Evolutionary conservation across 92 coral and sea anemone species (phyloP).

Genomic region (Meandrina meandrites): DNA sequence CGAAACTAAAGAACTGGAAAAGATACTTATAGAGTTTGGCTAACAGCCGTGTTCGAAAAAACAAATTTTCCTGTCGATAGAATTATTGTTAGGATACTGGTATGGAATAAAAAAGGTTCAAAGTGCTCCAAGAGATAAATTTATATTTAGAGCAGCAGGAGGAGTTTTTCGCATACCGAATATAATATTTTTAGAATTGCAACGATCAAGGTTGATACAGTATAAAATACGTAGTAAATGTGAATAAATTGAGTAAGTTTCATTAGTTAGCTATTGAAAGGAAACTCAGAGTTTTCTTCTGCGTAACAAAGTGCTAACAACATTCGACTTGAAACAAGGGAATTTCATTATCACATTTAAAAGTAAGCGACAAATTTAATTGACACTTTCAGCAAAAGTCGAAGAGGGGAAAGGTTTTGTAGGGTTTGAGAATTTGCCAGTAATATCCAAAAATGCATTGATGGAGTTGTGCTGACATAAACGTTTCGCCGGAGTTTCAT

Average conservation of each 20-base stretch:
- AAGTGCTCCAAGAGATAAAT: not conserved
- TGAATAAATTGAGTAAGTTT: not conserved
- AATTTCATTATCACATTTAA: conserved; percentile 23
- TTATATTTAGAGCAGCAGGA: not conserved
- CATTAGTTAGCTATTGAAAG: not conserved
- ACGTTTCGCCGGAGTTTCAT: not conserved
- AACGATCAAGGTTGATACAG: not conserved
- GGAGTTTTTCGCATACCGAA: not conserved
- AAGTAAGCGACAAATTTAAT: not conserved
- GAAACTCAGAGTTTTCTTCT: not conserved
- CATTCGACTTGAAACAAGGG: conserved; percentile 8
- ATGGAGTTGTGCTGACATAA: not conserved
- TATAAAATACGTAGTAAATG: not conserved
- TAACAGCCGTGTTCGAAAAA: no score
- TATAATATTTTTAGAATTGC: not conserved
- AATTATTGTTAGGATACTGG: not conserved
- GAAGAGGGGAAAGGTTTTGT: not conserved
- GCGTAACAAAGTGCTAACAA: conserved; percentile 8
- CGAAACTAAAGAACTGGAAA: not conserved
- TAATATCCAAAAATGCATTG: not conserved
- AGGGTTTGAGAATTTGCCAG: not conserved
- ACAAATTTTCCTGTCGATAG: not conserved
- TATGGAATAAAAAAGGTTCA: not conserved
- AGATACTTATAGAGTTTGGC: conserved; percentile 1
- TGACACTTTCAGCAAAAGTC: conserved; percentile 19